phyloP scores from a whole-genome alignment of 2,797 vertebrate genomes.

The Acanthornis magna region DNA sequence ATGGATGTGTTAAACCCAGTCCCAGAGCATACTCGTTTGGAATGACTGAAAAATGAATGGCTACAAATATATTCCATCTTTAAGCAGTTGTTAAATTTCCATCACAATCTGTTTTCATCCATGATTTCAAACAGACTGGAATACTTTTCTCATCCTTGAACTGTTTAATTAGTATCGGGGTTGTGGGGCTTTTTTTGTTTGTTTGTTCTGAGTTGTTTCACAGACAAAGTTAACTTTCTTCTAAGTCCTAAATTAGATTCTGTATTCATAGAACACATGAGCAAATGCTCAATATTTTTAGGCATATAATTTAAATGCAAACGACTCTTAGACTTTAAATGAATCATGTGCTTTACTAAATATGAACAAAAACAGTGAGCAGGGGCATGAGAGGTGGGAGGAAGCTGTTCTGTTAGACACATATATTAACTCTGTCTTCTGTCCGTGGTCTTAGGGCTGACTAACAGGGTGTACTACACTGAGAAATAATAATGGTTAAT shows the following conservation, averaged over 20 bases:
- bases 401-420: not conserved
- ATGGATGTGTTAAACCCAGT: not conserved
- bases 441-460: not conserved
- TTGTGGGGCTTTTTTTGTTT: not conserved
- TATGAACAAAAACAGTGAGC: not conserved
- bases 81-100: not conserved
- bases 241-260: not conserved
- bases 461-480: not conserved
- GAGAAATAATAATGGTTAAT: not conserved
- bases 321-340: not conserved
- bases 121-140: not conserved
- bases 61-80: not conserved
- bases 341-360: conserved; percentile 23
- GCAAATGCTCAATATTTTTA: conserved; percentile 5
- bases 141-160: not conserved
- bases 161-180: not conserved
- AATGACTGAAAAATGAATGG: not conserved
- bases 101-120: not conserved
- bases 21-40: not conserved
- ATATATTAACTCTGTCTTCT: not conserved
- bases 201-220: not conserved
- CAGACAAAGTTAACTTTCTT: not conserved
- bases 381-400: not conserved
- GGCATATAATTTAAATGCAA: conserved; percentile 18
- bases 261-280: not conserved